Evolutionary conservation across 2,113 vertebrate species (phyloP).

Genomic region (Anolis sagrei): DNA sequence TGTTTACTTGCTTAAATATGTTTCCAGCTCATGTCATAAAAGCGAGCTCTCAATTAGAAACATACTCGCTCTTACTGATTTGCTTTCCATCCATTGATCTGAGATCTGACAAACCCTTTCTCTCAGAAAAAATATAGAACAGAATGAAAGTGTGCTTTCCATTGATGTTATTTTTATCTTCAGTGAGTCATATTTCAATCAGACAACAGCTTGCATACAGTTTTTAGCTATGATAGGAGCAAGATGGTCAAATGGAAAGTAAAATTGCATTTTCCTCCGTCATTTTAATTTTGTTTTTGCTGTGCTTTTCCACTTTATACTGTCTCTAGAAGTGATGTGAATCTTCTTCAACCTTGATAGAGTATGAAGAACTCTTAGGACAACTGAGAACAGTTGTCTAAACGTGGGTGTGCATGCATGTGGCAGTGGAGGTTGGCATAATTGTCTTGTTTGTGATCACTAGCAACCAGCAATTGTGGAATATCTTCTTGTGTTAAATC

Average conservation of each 20-base stretch:
- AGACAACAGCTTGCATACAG: slow-evolving; percentile 25
- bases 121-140: not conserved
- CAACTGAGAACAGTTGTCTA: slow-evolving; percentile 48
- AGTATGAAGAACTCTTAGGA: slow-evolving; percentile 27
- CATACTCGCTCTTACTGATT: not conserved
- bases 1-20: not conserved
- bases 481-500: slow-evolving; percentile 18
- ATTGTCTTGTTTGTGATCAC: not conserved
- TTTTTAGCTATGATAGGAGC: slow-evolving; percentile 10
- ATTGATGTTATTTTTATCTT: slow-evolving; percentile 17
- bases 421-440: not conserved
- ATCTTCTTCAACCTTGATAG: slow-evolving; percentile 27
- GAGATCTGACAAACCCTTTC: not conserved
- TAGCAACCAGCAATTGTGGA: not conserved
- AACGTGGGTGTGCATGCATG: not conserved
- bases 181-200: slow-evolving; percentile 34
- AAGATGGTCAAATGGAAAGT: slow-evolving; percentile 16
- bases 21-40: not conserved
- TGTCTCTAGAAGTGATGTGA: not conserved
- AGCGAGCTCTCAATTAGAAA: not conserved
- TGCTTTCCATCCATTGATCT: not conserved
- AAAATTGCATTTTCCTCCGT: not conserved
- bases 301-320: slow-evolving; percentile 16
- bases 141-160: not conserved
- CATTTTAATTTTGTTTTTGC: slow-evolving; percentile 8